Evolutionary conservation across 2,113 vertebrate species (phyloP).

Genomic region (Cromileptes altivelis): DNA sequence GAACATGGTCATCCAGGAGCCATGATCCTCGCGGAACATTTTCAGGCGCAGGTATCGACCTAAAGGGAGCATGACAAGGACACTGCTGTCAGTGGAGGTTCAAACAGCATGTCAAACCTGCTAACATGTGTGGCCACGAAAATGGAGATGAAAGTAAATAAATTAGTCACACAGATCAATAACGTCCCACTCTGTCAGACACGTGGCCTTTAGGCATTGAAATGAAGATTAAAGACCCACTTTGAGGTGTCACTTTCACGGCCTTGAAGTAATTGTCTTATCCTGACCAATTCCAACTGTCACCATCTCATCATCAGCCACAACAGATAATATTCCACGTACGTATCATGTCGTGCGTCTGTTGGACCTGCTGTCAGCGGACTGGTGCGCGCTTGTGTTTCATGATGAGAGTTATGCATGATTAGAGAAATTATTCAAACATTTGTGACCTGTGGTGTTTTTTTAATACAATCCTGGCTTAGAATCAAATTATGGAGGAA

Average conservation of each 20-base stretch:
- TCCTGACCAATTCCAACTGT: constrained; percentile 12
- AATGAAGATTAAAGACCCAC: constrained; percentile 69
- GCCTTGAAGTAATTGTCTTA: constrained; percentile 32
- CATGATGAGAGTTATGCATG: constrained; percentile 36
- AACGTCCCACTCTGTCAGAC: constrained; percentile 42
- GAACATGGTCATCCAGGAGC: constrained; percentile 99
- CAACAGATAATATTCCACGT: not conserved
- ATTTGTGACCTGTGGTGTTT: constrained; percentile 65
- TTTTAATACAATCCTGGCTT: constrained; percentile 43
- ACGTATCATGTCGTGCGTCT: constrained; percentile 2
- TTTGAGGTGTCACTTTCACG: constrained; percentile 42
- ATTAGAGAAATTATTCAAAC: constrained; percentile 68
- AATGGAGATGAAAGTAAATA: constrained; percentile 67
- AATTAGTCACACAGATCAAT: constrained; percentile 66
- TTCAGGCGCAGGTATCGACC: constrained; percentile 96
- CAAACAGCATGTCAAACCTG: constrained; percentile 38
- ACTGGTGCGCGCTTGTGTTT: constrained; percentile 32
- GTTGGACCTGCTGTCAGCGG: not conserved
- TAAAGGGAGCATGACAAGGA: constrained; percentile 79
- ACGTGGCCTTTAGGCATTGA: constrained; percentile 44
- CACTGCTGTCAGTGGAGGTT: constrained; percentile 48
- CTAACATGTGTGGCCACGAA: constrained; percentile 17
- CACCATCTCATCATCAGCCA: constrained; percentile 4
- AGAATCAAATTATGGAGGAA: constrained; percentile 75
- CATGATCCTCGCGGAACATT: constrained; percentile 98